phyloP scores from a whole-genome alignment of 2,797 vertebrate genomes.

The Pelobates cultripes region DNA sequence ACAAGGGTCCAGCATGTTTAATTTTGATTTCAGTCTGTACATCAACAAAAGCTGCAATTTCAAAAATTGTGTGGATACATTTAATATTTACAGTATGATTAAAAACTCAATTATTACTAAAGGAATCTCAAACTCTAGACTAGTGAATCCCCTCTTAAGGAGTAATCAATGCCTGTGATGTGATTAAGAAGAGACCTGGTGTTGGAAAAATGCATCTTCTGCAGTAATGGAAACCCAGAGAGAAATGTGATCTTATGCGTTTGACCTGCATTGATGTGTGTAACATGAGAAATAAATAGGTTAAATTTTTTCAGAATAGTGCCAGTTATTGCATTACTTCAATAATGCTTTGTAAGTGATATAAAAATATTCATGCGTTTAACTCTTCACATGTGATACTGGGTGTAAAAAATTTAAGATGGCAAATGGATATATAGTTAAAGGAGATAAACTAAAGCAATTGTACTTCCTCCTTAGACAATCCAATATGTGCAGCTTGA shows the following conservation, averaged over 20 bases:
- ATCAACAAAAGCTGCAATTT: too few species aligned
- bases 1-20: too few species aligned
- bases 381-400: too few species aligned
- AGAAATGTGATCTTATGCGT: constrained; percentile 20
- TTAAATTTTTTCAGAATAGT: not conserved
- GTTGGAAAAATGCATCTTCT: constrained; percentile 30
- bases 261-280: not conserved
- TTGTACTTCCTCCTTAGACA: too few species aligned
- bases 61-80: too few species aligned
- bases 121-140: constrained; percentile 22
- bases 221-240: constrained; percentile 14
- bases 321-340: constrained; percentile 12
- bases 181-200: constrained; percentile 24
- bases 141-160: constrained; percentile 42
- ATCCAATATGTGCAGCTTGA: too few species aligned
- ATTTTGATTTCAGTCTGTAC: too few species aligned
- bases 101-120: constrained; percentile 27
- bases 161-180: constrained; percentile 10
- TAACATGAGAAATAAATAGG: not conserved
- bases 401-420: too few species aligned
- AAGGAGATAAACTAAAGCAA: too few species aligned
- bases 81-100: not conserved
- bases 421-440: too few species aligned
- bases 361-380: not conserved
- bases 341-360: constrained; percentile 2